Evolutionary conservation across 2,113 vertebrate genomes (phyloP), one percentile per base, ranked within the genome.

Genomic region (Muscicapa adusta): DNA sequence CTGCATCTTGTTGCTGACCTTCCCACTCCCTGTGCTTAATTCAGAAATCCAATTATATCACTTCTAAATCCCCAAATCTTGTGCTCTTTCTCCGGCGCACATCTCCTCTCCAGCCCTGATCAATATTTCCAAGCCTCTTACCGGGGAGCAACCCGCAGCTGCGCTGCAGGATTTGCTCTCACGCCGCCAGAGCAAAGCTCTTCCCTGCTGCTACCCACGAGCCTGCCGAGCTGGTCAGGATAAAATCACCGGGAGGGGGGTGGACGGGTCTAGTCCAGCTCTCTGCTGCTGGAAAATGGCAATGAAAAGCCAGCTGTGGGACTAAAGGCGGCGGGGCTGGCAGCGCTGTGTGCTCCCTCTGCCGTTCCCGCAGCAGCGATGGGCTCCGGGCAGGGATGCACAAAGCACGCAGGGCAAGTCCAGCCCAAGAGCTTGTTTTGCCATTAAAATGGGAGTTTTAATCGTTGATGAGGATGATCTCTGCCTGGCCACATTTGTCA

Each of bases 21-120:
- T 93, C 79, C 83, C 6, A 0, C 63, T 89, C 5, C 0, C 89
- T 68, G 83, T 72, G 26, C 72, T 91, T 79, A 68, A 91, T 79
- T 91, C 91, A 92, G 74, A 90, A 93, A 94, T 94, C 80, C 91
- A 95, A 95, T 97, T 96, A 94, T 93, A 92, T 33, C 53, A 47
- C 40, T 87, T 94, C 87, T 57, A 96, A 97, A 94, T 92, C 95
- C 94, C 86, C 80, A 87, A 89, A 91, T 89, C 93, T 95, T 92
- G 73, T 94, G 92, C 80, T 93, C 50, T 92, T 95, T 94, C 93
- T 89, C 84, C 86, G 25, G 91, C 53, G 84, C 84, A 81, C 95
- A 93, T 81, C 84, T 92, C 73, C 36, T 67, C 91, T 34, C 61
- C 80, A 29, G 53, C 23, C 18, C 61, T 42, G 17, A 95, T 97